Evolutionary conservation across 64 coral and sea anemone genomes (phyloP).

Genomic region (Trachythela sp.): DNA sequence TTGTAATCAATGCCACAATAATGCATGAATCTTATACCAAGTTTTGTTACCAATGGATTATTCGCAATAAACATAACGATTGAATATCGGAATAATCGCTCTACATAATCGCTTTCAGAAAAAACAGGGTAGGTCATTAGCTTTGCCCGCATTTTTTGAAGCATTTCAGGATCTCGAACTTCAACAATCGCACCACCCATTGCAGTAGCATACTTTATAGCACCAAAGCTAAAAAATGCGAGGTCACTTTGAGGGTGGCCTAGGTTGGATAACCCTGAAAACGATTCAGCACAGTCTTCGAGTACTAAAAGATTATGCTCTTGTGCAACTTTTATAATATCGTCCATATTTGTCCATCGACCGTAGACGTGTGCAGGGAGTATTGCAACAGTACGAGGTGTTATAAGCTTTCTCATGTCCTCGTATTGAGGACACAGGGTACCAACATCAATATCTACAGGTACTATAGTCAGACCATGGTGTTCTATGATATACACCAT

Average conservation of each 20-base stretch:
- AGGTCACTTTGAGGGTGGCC: conserved; percentile 71
- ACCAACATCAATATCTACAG: conserved; percentile 85
- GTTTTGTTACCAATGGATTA: conserved; percentile 40
- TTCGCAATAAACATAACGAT: conserved; percentile 54
- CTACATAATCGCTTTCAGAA: conserved; percentile 52
- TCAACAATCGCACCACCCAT: conserved; percentile 77
- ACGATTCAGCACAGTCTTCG: conserved; percentile 95
- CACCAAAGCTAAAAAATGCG: conserved; percentile 87
- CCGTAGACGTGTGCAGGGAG: conserved; percentile 87
- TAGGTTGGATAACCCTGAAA: conserved; percentile 76
- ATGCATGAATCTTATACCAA: conserved; percentile 42
- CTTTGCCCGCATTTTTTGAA: conserved; percentile 72
- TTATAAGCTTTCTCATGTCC: conserved; percentile 66
- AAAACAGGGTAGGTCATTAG: conserved; percentile 61
- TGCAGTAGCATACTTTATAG: conserved; percentile 77
- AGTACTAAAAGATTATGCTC: conserved; percentile 56
- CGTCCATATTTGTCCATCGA: conserved; percentile 75
- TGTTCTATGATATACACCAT: conserved; percentile 69
- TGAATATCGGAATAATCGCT: conserved; percentile 71
- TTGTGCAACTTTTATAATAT: conserved; percentile 52
- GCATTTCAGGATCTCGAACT: conserved; percentile 57
- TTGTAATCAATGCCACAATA: conserved; percentile 62
- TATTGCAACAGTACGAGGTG: conserved; percentile 79
- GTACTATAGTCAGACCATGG: conserved; percentile 71
- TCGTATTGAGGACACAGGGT: conserved; percentile 67